Conservation (phyloP, 1,140 invertebrate genomes). For the Chironomus tepperi region DNA sequence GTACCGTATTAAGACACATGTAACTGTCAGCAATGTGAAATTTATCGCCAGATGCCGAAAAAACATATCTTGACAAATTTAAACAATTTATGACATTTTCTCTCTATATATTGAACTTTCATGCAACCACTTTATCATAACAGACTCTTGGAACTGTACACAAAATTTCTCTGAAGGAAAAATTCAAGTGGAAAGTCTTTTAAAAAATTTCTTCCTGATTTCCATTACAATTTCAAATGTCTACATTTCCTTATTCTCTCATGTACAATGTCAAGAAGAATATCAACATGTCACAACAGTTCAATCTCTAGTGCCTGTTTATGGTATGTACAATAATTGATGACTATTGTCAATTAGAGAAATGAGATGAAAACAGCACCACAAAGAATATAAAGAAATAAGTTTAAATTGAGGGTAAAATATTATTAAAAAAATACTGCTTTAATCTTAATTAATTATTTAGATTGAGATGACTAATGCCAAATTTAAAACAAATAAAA, state of each 20-base stretch:
- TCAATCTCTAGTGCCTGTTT: too few relatives aligned
- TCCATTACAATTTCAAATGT: background rate
- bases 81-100: too few relatives aligned
- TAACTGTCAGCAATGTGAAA: background rate
- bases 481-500: constrained; percentile 14
- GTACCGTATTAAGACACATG: background rate
- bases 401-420: too few relatives aligned
- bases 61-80: background rate
- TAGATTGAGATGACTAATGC: constrained; percentile 22
- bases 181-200: constrained; percentile 1
- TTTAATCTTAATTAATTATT: constrained; percentile 22
- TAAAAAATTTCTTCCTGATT: background rate
- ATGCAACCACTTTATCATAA: too few relatives aligned
- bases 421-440: background rate
- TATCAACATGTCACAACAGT: background rate
- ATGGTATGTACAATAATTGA: too few relatives aligned
- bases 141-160: background rate
- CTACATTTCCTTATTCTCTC: background rate
- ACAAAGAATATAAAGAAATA: too few relatives aligned
- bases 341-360: too few relatives aligned
- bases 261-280: too few relatives aligned
- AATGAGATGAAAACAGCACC: too few relatives aligned
- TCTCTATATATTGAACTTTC: too few relatives aligned
- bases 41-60: background rate
- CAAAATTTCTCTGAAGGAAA: background rate